Conservation (phyloP, 2,888 invertebrate species). For the Cremastinae sp. region DNA sequence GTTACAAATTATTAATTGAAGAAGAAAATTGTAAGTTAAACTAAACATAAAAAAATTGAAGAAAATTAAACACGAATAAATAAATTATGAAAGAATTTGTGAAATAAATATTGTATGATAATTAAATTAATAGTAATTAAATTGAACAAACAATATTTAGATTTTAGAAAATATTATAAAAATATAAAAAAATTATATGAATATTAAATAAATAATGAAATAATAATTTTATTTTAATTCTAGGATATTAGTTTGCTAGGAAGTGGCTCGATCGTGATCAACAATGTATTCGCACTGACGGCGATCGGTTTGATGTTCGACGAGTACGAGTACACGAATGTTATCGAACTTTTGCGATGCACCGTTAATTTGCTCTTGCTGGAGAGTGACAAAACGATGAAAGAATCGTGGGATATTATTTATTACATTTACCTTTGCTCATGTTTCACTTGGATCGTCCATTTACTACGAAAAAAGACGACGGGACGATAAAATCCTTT, state of each 20-base stretch:
- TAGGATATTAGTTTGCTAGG: constrained; percentile 85
- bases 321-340: constrained; percentile 83
- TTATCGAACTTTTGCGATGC: constrained; percentile 86
- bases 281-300: constrained; percentile 86
- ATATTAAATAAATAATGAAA: neutral
- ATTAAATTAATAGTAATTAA: no score
- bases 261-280: constrained; percentile 83
- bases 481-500: constrained; percentile 33
- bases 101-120: no score
- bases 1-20: no score
- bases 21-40: no score
- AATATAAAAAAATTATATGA: constrained; percentile 2
- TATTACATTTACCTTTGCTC: constrained; percentile 66
- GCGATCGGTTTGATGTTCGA: constrained; percentile 88
- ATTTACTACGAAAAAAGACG: constrained; percentile 55
- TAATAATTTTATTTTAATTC: constrained; percentile 71
- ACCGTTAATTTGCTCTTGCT: constrained; percentile 82
- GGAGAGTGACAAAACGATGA: constrained; percentile 33
- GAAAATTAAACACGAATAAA: no score
- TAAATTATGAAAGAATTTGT: no score
- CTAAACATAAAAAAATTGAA: no score
- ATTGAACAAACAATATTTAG: no score
- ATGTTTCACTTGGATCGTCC: constrained; percentile 67
- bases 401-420: constrained; percentile 52
- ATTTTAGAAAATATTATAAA: neutral